Base-by-base conservation (phyloP, 2,797 vertebrate species). In the Oreortyx pictus region DNA sequence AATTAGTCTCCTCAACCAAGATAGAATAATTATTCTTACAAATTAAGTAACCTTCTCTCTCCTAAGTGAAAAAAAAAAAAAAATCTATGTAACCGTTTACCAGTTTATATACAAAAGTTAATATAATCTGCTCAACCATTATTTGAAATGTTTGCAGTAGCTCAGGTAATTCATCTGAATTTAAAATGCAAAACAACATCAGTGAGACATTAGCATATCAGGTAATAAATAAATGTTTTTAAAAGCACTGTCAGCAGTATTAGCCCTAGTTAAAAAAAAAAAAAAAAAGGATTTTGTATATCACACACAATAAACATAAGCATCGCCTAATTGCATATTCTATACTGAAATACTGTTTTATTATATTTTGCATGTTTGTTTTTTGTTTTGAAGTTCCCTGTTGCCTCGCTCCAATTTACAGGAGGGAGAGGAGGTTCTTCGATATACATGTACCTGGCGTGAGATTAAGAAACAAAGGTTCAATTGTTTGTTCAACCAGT, bases 11-110 rank as follows among this genome's bases (percentile, higher is more conserved):
- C n/a, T n/a, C 83, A 23, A 83, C 84, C n/a, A 11, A 94, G 33
- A 89, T 35, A 96, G 85, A 85, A 93, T 93, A 96, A 96, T 95
- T 94, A 95, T 54, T 96, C 88, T 94, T 90, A 89, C 56, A 94
- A 91, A 82, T 87, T 82, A 92, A 88, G 39, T 60, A 84, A 10
- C 39, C 2, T 12, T 27, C 33, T 65, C 60, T 92, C 62, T 41
- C 74, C 37, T 33, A 54, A 92, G 43, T 57, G 39, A 89, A 62
- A 25, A 39, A 39, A 13, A 9, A 14, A 39, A 14, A 39, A 13
- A 39, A 66, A 54, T 60, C 54, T 74, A 3, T 72, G 39, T 52
- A 91, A 92, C 17, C 59, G 43, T 72, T 91, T 89, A 66, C 70
- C 84, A 95, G 29, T 72, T 83, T 49, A 83, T 72, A 72, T 50